Evolutionary conservation across 2,888 invertebrate species (phyloP).

Genomic region (Salpingus planirostris): DNA sequence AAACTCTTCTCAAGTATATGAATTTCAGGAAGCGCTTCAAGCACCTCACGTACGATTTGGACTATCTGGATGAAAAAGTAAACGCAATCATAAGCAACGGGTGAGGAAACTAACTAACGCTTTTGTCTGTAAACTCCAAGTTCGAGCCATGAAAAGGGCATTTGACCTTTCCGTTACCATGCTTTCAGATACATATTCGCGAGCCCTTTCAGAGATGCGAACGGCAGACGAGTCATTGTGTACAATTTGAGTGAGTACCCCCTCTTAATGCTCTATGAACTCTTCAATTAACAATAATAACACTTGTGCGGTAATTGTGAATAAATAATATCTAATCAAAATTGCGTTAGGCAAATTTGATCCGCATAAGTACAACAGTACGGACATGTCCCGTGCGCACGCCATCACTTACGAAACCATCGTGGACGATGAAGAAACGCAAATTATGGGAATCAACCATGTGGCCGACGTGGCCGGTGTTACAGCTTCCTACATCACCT

Average conservation of each 20-base stretch:
- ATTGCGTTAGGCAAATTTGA: conserved; percentile 53
- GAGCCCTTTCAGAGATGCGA: conserved; percentile 62
- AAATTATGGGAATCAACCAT: conserved; percentile 67
- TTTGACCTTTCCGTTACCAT: no score
- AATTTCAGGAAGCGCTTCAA: conserved; percentile 62
- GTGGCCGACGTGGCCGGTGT: conserved; percentile 59
- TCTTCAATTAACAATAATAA: no score
- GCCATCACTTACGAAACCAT: conserved; percentile 65
- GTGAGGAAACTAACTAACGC: no score
- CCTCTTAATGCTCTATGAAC: no score
- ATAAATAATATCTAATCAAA: no score
- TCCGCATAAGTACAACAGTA: conserved; percentile 54
- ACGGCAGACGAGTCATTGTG: conserved; percentile 66
- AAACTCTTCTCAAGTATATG: conserved; percentile 67
- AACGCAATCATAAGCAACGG: conserved; percentile 59
- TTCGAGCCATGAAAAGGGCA: no score
- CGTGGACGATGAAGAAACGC: conserved; percentile 65
- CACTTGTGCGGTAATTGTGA: no score
- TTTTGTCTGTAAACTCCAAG: no score
- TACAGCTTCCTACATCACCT: conserved; percentile 55
- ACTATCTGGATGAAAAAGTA: conserved; percentile 53
- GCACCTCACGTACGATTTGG: conserved; percentile 54
- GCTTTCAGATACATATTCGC: conserved; percentile 62
- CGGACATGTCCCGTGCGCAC: conserved; percentile 63
- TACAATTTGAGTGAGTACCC: conserved; percentile 25